Evolutionary conservation across 2,113 vertebrate species (phyloP), one percentile per base, ranked within the genome.

Genomic region (Chloropsis cyanopogon): DNA sequence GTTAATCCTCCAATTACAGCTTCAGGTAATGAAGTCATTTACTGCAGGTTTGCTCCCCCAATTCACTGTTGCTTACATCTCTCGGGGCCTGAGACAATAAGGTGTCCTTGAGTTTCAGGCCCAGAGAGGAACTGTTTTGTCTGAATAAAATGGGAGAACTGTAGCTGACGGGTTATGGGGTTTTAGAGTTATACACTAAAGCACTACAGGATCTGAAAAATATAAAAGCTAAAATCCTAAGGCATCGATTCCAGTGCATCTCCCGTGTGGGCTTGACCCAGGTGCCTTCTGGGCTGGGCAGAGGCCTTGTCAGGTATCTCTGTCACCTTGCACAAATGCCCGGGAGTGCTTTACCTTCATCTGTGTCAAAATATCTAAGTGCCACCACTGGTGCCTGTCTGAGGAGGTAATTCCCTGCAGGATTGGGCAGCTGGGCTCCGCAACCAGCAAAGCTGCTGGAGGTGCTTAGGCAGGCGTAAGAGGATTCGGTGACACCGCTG

Each of bases 401-500:
- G 46, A 37, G 49, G 70, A 91, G n/a, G 71, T 87, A 85, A 93
- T 96, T 96, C 90, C 59, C 60, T 20, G 75, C 65, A 84, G 80
- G 57, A 93, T 44, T 57, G 79, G 95, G 93, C 96, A 96, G 96
- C 96, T 97, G 96, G 94, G 50, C 66, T 50, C 39, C 1, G 14
- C 82, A 92, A 79, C 63, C 54, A 69, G 80, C 64, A 96, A 96
- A 97, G 96, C 96, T 89, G 87, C 88, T 92, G 92, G 91, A 97
- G 85, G 75, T 2, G 71, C 96, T 97, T 97, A 97, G 83, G 94
- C 86, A 75, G 49, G 75, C 31, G 0, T 97, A 97, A 97, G 96
- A 95, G 90, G 96, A 97, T 96, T 97, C 3, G 5, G 75, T 96
- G 96, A 96, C 96, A 96, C 77, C 0, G 8, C 90, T 92, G 92